Evolutionary conservation across 2,888 invertebrate species (phyloP).

Genomic region (Brachypterus glaber): DNA sequence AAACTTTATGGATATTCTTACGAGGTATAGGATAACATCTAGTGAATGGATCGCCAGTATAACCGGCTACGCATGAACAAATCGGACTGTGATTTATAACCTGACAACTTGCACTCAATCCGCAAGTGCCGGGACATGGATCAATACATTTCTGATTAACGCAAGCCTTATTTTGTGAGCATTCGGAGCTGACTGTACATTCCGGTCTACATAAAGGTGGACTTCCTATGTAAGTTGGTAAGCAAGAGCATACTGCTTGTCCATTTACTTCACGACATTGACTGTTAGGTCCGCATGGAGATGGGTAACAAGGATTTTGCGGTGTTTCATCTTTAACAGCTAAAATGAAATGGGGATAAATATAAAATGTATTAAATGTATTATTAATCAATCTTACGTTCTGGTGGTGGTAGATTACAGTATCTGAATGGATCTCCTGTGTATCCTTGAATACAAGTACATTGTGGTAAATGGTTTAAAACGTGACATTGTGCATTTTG

Average conservation of each 20-base stretch:
- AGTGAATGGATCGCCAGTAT: slow-evolving; percentile 58
- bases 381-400: slow-evolving; percentile 28
- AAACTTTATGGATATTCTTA: slow-evolving; percentile 21
- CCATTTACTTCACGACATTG: slow-evolving; percentile 52
- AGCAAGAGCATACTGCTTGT: slow-evolving; percentile 43
- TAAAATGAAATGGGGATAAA: slow-evolving; percentile 40
- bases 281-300: slow-evolving; percentile 66
- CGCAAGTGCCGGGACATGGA: slow-evolving; percentile 60
- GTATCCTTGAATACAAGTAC: slow-evolving; percentile 45
- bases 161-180: slow-evolving; percentile 61
- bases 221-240: slow-evolving; percentile 40
- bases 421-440: slow-evolving; percentile 45
- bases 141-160: slow-evolving; percentile 61
- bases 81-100: slow-evolving; percentile 48
- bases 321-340: slow-evolving; percentile 31
- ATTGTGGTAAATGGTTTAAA: slow-evolving; percentile 59
- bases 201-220: slow-evolving; percentile 69
- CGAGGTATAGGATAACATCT: slow-evolving; percentile 45
- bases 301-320: slow-evolving; percentile 55
- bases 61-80: slow-evolving; percentile 53
- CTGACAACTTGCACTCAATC: slow-evolving; percentile 47
- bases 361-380: slow-evolving; percentile 40
- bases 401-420: slow-evolving; percentile 35
- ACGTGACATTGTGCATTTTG: slow-evolving; percentile 64
- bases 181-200: slow-evolving; percentile 70